Evolutionary conservation across 2,888 invertebrate species (phyloP).

Genomic region (Eristalis tenax): DNA sequence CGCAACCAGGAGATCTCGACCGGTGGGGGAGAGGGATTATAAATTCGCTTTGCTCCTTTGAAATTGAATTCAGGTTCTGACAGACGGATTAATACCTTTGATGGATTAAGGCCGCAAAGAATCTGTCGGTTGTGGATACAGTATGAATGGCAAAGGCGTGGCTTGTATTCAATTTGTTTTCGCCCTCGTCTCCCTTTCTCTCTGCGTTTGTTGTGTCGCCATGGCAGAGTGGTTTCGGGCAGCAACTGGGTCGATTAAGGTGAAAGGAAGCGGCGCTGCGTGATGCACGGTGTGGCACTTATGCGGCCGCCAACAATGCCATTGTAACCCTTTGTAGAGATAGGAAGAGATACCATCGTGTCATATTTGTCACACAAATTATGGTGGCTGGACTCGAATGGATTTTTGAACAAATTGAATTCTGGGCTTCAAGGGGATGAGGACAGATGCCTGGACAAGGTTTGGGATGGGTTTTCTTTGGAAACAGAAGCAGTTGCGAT

Average conservation of each 20-base stretch:
- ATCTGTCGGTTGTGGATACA: slow-evolving; percentile 34
- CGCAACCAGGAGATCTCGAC: neutral
- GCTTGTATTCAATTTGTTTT: slow-evolving; percentile 3
- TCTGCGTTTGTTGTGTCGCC: neutral
- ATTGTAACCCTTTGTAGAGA: too few species aligned
- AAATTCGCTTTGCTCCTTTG: slow-evolving; percentile 57
- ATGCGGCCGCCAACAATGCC: too few species aligned
- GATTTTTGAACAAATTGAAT: neutral
- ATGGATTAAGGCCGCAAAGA: slow-evolving; percentile 61
- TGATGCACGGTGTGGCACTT: too few species aligned
- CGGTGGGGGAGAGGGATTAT: slow-evolving; percentile 25
- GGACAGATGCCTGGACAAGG: too few species aligned
- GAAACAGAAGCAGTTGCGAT: too few species aligned
- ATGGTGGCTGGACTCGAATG: neutral
- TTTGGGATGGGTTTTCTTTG: neutral
- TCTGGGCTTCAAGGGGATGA: too few species aligned
- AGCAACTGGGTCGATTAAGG: neutral
- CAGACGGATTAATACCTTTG: slow-evolving; percentile 60
- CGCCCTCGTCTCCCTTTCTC: neutral
- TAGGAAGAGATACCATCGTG: too few species aligned
- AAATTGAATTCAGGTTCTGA: slow-evolving; percentile 54
- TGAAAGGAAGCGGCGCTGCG: too few species aligned
- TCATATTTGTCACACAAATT: too few species aligned
- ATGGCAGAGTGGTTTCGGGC: neutral
- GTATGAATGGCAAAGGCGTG: slow-evolving; percentile 12